Evolutionary conservation across 2,113 vertebrate species (phyloP).

Genomic region (Electrona antarctica): DNA sequence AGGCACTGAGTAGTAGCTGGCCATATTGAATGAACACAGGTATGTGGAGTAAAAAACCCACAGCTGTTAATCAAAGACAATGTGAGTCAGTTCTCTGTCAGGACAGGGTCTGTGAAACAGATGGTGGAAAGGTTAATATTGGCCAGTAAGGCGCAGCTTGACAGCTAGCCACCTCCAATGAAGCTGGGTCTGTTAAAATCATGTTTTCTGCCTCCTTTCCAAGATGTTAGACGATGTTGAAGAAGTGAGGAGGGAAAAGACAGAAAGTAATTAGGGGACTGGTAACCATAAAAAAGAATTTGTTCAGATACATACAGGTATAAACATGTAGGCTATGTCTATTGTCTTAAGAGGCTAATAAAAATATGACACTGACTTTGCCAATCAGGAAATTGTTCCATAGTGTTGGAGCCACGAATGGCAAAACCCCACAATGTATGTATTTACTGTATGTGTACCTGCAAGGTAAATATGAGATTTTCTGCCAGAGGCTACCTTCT

Average conservation of each 20-base stretch:
- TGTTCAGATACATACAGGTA: too few relatives aligned
- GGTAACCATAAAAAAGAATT: background rate
- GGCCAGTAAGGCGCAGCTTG: conserved; percentile 39
- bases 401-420: conserved; percentile 3
- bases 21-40: conserved; percentile 36
- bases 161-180: conserved; percentile 56
- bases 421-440: background rate
- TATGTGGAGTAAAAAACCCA: conserved; percentile 55
- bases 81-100: conserved; percentile 45
- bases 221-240: conserved; percentile 21
- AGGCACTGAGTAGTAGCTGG: background rate
- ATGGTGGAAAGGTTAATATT: conserved; percentile 67
- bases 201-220: conserved; percentile 7
- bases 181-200: conserved; percentile 63
- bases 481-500: conserved; percentile 35
- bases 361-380: conserved; percentile 30
- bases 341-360: background rate
- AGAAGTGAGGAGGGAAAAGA: conserved; percentile 4
- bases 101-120: conserved; percentile 47
- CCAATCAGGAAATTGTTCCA: conserved; percentile 15
- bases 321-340: too few relatives aligned
- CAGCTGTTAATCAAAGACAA: conserved; percentile 57
- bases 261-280: background rate
- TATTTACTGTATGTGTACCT: conserved; percentile 19
- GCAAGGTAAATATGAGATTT: conserved; percentile 31